Evolutionary conservation across 1,140 invertebrate genomes (phyloP), one percentile per base, ranked within the genome.

Genomic region (Drosophila elegans): DNA sequence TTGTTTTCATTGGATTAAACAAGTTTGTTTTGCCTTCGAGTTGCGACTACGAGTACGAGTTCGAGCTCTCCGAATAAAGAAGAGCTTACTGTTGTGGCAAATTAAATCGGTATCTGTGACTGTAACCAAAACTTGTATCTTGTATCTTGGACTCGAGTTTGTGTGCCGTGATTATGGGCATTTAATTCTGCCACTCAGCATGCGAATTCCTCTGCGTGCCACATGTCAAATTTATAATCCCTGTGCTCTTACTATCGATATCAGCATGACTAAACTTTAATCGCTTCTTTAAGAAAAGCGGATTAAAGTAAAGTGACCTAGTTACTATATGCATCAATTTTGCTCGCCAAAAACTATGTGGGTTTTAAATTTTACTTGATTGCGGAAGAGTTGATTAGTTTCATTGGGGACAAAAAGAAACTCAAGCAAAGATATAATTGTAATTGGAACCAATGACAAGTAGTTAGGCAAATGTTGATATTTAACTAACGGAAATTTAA

Each of bases 1-100:
- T 82, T 86, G 82, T 79, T 86, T 86, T 86, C 79, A 86, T 86
- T 82, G 83, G 83, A 86, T 86, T 86, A 83, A 60, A 66, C 83
- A 82, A 83, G 83, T 86, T 86, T 72, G 57, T 64, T 64, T 63
- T 71, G 60, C 67, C 61, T 74, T 44, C 59, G 29, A 64, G 71
- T 73, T 64, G 6, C 21, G 16, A 44, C 3, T 25, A n/a, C 54
- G 52, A 32, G 27, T 3, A 42, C 16, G 11, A 5, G 34, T 32
- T 27, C 48, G 7, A n/a, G 41, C 10, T 13, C 25, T 13, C 2
- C 27, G n/a, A 48, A 34, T 10, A 55, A 55, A 69, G 48, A 71
- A 56, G 64, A 56, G 69, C 71, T 74, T 74, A 74, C 41, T 74
- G 57, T 63, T 74, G 71, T 62, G 57, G 56, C 72, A 62, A 74